phyloP scores from a whole-genome alignment of 2,888 invertebrate genomes.

The Hermaeophaga mercurialis region DNA sequence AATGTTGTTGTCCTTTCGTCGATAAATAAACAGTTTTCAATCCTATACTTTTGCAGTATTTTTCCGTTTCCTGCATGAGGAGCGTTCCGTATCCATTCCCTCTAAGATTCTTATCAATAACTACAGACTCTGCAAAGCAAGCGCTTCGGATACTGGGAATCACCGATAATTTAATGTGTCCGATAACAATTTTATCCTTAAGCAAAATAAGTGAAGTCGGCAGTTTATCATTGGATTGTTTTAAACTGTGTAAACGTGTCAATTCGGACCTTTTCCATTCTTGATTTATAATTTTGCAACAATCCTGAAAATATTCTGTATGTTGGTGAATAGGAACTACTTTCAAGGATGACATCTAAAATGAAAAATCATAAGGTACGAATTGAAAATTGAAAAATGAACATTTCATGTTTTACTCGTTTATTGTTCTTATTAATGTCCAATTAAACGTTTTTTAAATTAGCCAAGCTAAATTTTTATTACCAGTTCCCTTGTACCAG shows the following conservation, averaged over 20 bases:
- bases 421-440: too few species aligned
- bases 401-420: too few species aligned
- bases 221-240: constrained; percentile 72
- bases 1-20: constrained; percentile 71
- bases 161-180: constrained; percentile 79
- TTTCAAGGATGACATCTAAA: constrained; percentile 45
- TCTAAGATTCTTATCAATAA: constrained; percentile 72
- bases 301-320: constrained; percentile 72
- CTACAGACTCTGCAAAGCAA: constrained; percentile 83
- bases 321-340: constrained; percentile 75
- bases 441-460: too few species aligned
- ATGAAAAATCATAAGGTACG: constrained; percentile 6
- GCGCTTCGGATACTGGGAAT: constrained; percentile 72
- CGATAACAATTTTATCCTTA: constrained; percentile 65
- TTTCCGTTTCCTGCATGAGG: constrained; percentile 75
- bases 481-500: too few species aligned
- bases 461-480: too few species aligned
- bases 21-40: constrained; percentile 65
- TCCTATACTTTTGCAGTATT: constrained; percentile 69
- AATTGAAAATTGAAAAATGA: too few species aligned
- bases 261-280: constrained; percentile 86
- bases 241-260: constrained; percentile 76
- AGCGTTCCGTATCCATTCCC: constrained; percentile 78
- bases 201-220: constrained; percentile 76
- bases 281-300: constrained; percentile 79